Evolutionary conservation across 2,888 invertebrate species (phyloP).

Genomic region (Thecocarcelia acutangulata): DNA sequence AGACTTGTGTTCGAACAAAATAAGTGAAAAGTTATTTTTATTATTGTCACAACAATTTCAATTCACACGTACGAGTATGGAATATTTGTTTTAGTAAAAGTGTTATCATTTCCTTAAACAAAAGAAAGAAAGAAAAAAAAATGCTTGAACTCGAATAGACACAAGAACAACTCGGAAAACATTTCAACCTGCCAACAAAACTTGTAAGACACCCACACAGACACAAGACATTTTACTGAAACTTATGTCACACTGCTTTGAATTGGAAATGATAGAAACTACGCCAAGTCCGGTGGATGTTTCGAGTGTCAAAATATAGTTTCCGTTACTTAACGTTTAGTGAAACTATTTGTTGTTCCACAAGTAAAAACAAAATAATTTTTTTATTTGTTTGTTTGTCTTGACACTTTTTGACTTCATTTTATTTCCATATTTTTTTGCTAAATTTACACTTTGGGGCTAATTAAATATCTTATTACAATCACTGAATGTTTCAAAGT

Average conservation of each 20-base stretch:
- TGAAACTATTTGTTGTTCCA: constrained; percentile 15
- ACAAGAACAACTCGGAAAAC: neutral
- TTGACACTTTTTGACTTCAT: constrained; percentile 37
- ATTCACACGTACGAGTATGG: too few relatives aligned
- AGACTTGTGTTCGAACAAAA: neutral
- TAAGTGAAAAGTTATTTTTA: neutral
- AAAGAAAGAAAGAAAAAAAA: neutral
- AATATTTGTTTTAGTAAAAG: constrained; percentile 3
- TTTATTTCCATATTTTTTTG: too few relatives aligned
- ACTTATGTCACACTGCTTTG: neutral
- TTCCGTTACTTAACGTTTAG: constrained; percentile 58
- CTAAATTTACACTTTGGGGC: too few relatives aligned
- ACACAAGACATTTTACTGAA: neutral
- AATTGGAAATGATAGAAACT: constrained; percentile 14
- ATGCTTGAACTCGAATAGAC: constrained; percentile 32
- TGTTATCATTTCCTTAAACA: constrained; percentile 2
- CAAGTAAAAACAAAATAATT: neutral
- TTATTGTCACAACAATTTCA: neutral
- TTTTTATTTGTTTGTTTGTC: constrained; percentile 14
- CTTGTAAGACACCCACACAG: neutral
- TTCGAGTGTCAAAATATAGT: constrained; percentile 60
- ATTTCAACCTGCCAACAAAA: neutral
- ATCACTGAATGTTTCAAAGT: too few relatives aligned
- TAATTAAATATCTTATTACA: too few relatives aligned
- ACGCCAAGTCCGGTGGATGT: constrained; percentile 47